Evolutionary conservation across 2,888 invertebrate species (phyloP), one percentile per base, ranked within the genome.

Genomic region (Eupeodes latifasciatus): DNA sequence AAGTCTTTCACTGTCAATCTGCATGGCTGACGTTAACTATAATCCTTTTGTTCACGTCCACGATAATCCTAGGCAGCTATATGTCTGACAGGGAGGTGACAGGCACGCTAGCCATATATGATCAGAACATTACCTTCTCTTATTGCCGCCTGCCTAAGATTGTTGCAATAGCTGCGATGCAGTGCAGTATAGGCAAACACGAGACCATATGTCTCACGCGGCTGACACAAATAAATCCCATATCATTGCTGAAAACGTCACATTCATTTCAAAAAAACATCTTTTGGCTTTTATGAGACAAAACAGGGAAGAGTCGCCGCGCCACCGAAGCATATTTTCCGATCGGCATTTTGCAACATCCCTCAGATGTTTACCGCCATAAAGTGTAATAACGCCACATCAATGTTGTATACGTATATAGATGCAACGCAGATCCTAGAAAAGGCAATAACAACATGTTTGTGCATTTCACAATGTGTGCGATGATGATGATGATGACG

Each of bases 371-470:
- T 83, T n/a, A 61, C 87, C 87, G 87, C 87, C 87, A 81, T 77
- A 62, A 87, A 80, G 83, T 81, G 80, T 81, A 81, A 77, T 87
- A 87, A 87, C 74, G 80, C 80, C 83, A 81, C 76, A 81, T 40
- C 40, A 40, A 5, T 40, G 27, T 27, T 27, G 27, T 27, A 27
- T 27, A 27, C 27, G 27, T 27, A 10, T 55, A 55, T 19, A 49
- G 76, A 83, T 83, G 83, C 80, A 62, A 51, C 16, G 69, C 61
- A 40, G 69, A 69, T 83, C 80, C 87, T 84, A 67, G 80, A 77
- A 83, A 87, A 87, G 87, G 87, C 67, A 87, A 87, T 67, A 84
- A 84, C 87, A 83, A 67, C 87, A 87, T 87, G 87, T 87, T 87
- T 83, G 83, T 34, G 76, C 80, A 87, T 84, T 87, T 87, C 83